Conservation (phyloP, 35 echinoderm and acorn worm genomes). For the Amphiura filiformis region DNA sequence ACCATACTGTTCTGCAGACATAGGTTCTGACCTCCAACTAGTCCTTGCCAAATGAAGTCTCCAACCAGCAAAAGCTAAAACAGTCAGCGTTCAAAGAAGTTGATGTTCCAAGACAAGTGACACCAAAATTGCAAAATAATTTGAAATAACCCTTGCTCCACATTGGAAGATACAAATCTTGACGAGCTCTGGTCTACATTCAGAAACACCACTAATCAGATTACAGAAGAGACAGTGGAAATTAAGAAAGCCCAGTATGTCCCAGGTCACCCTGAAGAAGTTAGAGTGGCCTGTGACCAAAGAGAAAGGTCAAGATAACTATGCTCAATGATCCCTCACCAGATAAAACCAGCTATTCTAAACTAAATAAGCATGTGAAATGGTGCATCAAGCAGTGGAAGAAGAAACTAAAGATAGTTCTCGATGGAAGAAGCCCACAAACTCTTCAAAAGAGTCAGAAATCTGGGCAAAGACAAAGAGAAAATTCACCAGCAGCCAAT, state of each 20-base stretch:
- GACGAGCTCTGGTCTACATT: background rate
- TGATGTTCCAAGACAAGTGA: background rate
- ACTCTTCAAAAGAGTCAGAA: background rate
- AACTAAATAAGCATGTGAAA: constrained; percentile 11
- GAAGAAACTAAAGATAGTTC: background rate
- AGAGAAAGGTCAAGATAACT: constrained; percentile 24
- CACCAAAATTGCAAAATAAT: background rate
- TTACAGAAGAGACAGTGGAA: constrained; percentile 13
- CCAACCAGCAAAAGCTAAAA: background rate
- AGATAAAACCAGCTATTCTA: background rate
- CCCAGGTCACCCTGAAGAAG: constrained; percentile 24
- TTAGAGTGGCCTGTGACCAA: constrained; percentile 13
- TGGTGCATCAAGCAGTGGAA: constrained; percentile 9
- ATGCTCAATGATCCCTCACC: constrained; percentile 2
- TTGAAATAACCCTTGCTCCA: background rate
- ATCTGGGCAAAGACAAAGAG: constrained; percentile 11
- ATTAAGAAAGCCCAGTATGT: constrained; percentile 10
- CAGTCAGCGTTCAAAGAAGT: background rate
- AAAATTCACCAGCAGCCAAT: constrained; percentile 13
- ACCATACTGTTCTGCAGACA: constrained; percentile 31
- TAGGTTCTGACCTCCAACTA: constrained; percentile 22
- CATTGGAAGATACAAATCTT: background rate
- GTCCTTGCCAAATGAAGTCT: constrained; percentile 7
- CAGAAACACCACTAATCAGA: background rate
- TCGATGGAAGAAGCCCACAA: background rate